phyloP scores from a whole-genome alignment of 2,888 invertebrate species.

The Stegophylla sp. region DNA sequence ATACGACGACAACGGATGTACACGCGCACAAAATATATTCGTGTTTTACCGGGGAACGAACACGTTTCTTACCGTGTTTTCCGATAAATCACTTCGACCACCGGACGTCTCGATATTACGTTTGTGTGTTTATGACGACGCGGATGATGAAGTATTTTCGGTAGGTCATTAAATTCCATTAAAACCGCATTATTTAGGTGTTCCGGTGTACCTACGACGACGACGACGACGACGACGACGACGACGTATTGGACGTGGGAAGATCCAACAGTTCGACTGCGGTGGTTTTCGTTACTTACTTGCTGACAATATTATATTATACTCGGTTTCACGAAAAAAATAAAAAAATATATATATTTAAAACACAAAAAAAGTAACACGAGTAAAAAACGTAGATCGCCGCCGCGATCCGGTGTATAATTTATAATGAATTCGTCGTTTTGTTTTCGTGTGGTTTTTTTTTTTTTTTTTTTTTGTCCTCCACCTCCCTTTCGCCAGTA shows the following conservation, averaged over 20 bases:
- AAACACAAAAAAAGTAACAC: not conserved
- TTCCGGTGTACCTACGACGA: no score
- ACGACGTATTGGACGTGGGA: conserved; percentile 26
- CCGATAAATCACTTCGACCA: conserved; percentile 41
- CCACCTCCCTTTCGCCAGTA: no score
- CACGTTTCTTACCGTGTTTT: conserved; percentile 45
- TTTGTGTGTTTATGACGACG: no score
- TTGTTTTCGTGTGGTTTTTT: not conserved
- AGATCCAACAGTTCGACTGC: conserved; percentile 24
- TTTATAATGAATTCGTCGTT: no score
- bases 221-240: no score
- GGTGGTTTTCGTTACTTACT: not conserved
- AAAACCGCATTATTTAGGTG: conserved; percentile 42
- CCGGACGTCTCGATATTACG: no score
- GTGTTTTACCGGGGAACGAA: conserved; percentile 6
- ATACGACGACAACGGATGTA: not conserved
- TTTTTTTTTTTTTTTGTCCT: not conserved
- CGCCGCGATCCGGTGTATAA: not conserved
- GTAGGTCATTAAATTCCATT: conserved; percentile 47
- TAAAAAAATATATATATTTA: not conserved
- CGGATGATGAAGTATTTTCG: conserved; percentile 37
- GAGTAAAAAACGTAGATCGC: not conserved
- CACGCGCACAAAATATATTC: not conserved
- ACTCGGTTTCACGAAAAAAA: not conserved
- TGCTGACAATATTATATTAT: no score